Evolutionary conservation across 2,888 invertebrate species (phyloP), one percentile per base, ranked within the genome.

Genomic region (Tetragnatha montana): DNA sequence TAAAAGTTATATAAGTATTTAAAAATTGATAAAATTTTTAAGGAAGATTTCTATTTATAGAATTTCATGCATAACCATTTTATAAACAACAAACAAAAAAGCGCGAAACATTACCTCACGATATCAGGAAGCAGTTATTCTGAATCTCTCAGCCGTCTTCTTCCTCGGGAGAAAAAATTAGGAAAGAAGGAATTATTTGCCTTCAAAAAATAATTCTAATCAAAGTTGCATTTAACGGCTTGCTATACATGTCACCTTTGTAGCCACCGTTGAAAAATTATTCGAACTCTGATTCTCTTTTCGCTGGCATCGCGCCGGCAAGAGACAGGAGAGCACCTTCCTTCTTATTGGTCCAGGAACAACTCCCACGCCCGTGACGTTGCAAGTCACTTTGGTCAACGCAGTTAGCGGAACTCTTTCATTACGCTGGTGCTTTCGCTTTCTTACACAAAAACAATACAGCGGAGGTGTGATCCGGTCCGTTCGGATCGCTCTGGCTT

Each of bases 351-450:
- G 88, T 70, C 71, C 78, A 35, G 51, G n/a, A 60, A 76, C 14
- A 8, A 83, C 88, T 88, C 88, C 88, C 88, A 88, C 88, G 88
- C 88, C 47, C 47, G 73, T 88, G 88, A 88, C 88, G 88, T 88
- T 83, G 70, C 71, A 88, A 88, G 83, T 81, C 78, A 79, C 50
- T 83, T 47, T 83, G 76, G 87, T 81, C 75, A 87, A 74, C 70
- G 74, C 74, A 74, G 79, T 79, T 86, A 73, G 50, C 47, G 71
- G 78, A 82, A 82, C 82, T 82, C 82, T 88, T 88, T 82, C 75
- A 88, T 88, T 88, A 81, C 82, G n/a, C 12, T 71, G 50, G 60
- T 74, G n/a, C 70, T 81, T 81, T 75, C 81, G 74, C 75, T 87
- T 71, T 75, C 69, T 68, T 47, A n/a, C 21, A 19, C 69, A 70